Conservation (phyloP, 1,140 invertebrate species). For the Glossosoma conforme region DNA sequence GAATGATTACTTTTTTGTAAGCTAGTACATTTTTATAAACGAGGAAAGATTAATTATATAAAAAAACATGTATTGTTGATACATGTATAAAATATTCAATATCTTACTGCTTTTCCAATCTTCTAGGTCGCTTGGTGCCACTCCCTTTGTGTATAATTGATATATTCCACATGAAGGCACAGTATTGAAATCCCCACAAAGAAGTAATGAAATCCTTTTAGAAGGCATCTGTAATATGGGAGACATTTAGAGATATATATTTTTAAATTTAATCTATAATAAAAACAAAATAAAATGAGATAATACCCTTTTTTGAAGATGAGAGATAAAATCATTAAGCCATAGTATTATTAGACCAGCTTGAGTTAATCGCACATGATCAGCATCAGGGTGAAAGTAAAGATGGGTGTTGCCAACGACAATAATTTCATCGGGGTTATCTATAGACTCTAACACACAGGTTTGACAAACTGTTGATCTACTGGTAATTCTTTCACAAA, state of each 20-base stretch:
- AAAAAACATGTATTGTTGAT: not conserved
- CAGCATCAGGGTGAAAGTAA: slow-evolving; percentile 84
- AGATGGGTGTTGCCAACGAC: slow-evolving; percentile 87
- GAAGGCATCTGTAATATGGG: slow-evolving; percentile 16
- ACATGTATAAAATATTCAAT: not conserved
- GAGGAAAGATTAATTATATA: slow-evolving; percentile 17
- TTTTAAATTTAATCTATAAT: slow-evolving; percentile 3
- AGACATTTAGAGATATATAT: slow-evolving; percentile 1
- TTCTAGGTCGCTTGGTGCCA: slow-evolving; percentile 54
- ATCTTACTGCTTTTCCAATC: slow-evolving; percentile 78
- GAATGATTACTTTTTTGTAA: too few relatives aligned
- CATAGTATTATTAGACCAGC: slow-evolving; percentile 58
- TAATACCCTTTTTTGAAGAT: slow-evolving; percentile 40
- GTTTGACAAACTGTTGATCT: slow-evolving; percentile 61
- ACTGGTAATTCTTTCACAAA: slow-evolving; percentile 57
- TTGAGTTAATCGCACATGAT: slow-evolving; percentile 81
- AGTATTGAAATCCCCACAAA: slow-evolving; percentile 87
- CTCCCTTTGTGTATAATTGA: slow-evolving; percentile 63
- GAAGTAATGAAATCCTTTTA: slow-evolving; percentile 51
- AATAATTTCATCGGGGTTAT: slow-evolving; percentile 56
- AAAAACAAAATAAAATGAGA: slow-evolving; percentile 11
- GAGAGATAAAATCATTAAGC: slow-evolving; percentile 50
- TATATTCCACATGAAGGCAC: slow-evolving; percentile 75
- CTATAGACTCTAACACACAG: slow-evolving; percentile 56
- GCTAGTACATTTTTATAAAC: too few relatives aligned